phyloP scores from a whole-genome alignment of 2,888 invertebrate species.

The Aquatica leii region DNA sequence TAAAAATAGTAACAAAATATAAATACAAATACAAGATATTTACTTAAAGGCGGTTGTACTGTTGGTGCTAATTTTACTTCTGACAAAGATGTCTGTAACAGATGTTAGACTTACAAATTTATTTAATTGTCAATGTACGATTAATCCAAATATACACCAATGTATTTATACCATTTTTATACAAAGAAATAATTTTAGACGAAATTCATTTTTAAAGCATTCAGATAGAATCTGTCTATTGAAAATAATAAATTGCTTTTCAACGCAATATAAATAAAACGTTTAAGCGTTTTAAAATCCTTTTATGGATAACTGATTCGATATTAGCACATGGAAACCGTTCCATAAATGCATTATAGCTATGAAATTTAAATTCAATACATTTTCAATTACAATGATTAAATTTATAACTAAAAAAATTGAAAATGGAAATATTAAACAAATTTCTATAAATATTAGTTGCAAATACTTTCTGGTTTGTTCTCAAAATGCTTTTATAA shows the following conservation, averaged over 20 bases:
- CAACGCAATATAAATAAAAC: neutral
- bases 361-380: neutral
- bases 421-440: too few relatives aligned
- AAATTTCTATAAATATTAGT: too few relatives aligned
- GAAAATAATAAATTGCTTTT: neutral
- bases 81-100: conserved; percentile 36
- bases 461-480: too few relatives aligned
- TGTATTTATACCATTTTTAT: too few relatives aligned
- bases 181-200: neutral
- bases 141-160: neutral
- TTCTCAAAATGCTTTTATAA: too few relatives aligned
- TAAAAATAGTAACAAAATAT: conserved; percentile 55
- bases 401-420: too few relatives aligned
- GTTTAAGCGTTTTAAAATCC: neutral
- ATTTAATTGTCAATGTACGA: neutral
- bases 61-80: conserved; percentile 36
- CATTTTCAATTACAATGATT: too few relatives aligned
- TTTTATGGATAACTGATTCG: neutral
- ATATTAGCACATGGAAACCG: neutral
- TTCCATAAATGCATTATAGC: neutral
- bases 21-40: conserved; percentile 36
- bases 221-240: neutral
- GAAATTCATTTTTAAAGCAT: neutral
- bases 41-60: conserved; percentile 40
- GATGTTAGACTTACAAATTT: conserved; percentile 27